These are phyloP conservation scores for Pyrocephalus nanus DNA, from an alignment of 2,797 vertebrate species.

Conservation along the genomic window DNA sequence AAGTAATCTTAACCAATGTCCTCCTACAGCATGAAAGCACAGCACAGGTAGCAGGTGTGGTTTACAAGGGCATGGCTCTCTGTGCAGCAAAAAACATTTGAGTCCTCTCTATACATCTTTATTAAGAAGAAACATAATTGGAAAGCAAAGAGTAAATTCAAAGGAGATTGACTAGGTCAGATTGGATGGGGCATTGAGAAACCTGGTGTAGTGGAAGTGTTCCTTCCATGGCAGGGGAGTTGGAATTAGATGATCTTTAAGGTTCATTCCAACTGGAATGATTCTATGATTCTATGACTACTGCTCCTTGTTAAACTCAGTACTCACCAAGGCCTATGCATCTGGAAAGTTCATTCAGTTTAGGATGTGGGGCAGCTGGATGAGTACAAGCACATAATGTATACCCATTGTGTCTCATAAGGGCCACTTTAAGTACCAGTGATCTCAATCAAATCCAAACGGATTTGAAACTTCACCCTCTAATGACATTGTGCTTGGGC, in stretches of 20 bases:
- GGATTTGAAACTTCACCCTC: background rate
- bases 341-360: background rate
- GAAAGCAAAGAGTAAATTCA: background rate
- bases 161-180: background rate
- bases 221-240: too few species aligned
- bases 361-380: background rate
- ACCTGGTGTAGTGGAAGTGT: background rate
- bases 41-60: background rate
- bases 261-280: background rate
- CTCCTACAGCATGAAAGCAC: background rate
- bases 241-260: background rate
- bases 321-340: background rate
- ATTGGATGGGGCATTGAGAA: background rate
- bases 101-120: background rate
- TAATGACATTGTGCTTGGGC: background rate
- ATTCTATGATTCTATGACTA: background rate
- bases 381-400: background rate
- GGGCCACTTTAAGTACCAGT: background rate
- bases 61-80: background rate
- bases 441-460: background rate
- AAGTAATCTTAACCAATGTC: background rate
- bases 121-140: background rate
- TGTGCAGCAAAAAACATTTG: background rate
- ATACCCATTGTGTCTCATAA: background rate
- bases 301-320: background rate